These are phyloP conservation scores for Carcharodon carcharias DNA, from an alignment of 2,797 vertebrate species.

Conservation along the genomic window DNA sequence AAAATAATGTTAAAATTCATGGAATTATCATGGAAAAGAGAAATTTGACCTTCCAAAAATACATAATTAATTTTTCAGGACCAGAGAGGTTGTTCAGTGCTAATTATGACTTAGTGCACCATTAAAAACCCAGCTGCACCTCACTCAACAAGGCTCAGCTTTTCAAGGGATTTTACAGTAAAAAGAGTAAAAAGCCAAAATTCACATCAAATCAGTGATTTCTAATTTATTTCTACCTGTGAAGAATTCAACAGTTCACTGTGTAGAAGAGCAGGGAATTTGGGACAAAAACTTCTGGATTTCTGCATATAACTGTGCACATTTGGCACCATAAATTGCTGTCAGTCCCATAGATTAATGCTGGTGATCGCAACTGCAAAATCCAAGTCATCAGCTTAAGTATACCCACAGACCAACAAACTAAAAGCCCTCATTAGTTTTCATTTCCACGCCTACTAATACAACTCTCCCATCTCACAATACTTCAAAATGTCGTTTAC, in stretches of 20 bases:
- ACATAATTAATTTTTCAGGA: neutral
- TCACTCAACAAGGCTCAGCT: neutral
- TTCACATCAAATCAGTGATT: neutral
- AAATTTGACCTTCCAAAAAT: neutral
- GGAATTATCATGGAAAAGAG: neutral
- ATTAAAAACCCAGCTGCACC: neutral
- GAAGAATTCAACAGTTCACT: neutral
- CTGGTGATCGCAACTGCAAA: neutral
- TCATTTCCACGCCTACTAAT: conserved; percentile 16
- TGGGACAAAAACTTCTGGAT: neutral
- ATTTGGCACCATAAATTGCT: neutral
- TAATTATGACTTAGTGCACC: no score
- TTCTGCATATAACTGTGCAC: neutral
- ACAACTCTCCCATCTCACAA: neutral
- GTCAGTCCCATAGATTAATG: neutral
- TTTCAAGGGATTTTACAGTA: neutral
- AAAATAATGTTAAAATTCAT: neutral
- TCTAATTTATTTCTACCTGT: neutral
- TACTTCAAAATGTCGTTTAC: neutral
- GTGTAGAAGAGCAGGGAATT: neutral
- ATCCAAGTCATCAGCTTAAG: neutral
- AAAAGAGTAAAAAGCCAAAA: neutral
- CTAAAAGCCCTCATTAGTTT: neutral
- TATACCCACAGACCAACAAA: neutral
- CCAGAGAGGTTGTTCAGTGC: neutral